A percentile compares a stretch with the other conserved stretches of the same genome.
Evolutionary conservation across 2,113 vertebrate species (phyloP).

Genomic region (Sphyrna mokarran): DNA sequence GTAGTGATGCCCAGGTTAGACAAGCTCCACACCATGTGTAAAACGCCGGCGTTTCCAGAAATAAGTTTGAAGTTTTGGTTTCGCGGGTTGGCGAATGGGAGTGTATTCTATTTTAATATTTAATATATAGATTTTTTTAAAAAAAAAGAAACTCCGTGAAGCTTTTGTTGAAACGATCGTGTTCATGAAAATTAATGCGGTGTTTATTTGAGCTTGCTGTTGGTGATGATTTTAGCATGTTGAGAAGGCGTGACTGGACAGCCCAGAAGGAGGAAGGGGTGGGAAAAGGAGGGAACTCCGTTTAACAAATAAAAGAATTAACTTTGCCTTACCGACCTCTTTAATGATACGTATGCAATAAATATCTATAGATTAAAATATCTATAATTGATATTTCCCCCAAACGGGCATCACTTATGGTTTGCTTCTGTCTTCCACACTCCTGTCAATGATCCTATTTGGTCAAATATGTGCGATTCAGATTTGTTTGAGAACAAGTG

Average conservation of each 20-base stretch:
- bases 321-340: conserved; percentile 70
- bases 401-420: not conserved
- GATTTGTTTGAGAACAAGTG: not conserved
- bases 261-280: conserved; percentile 83
- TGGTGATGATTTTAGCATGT: conserved; percentile 79
- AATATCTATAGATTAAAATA: not conserved
- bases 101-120: not conserved
- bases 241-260: conserved; percentile 82
- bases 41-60: not conserved
- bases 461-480: not conserved
- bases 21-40: not conserved
- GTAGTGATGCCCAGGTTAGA: not conserved
- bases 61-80: not conserved
- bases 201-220: conserved; percentile 60
- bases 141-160: conserved; percentile 57
- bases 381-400: conserved; percentile 1
- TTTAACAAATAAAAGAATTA: conserved; percentile 85
- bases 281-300: conserved; percentile 72
- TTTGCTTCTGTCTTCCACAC: not conserved
- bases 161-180: conserved; percentile 64
- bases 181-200: conserved; percentile 65
- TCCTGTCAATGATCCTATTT: not conserved
- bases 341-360: conserved; percentile 59
- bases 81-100: no score
- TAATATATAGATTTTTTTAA: not conserved